phyloP scores from a whole-genome alignment of 2,888 invertebrate species.

The Monoplex corrugatus region DNA sequence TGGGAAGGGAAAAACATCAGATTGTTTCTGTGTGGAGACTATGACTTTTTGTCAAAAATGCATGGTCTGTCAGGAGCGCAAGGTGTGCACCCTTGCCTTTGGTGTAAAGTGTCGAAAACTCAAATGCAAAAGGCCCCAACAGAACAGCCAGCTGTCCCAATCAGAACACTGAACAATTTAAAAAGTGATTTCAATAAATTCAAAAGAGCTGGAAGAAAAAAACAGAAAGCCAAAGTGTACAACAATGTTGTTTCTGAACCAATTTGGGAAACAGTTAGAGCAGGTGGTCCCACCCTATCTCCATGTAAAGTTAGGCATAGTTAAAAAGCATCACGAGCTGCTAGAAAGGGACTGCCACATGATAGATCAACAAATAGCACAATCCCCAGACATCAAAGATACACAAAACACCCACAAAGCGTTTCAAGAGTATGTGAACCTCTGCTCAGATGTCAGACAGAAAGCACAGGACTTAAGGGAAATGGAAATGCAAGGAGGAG shows the following conservation, averaged over 20 bases:
- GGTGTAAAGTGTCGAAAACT: neutral
- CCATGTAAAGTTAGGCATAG: conserved; percentile 28
- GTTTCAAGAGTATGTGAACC: neutral
- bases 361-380: neutral
- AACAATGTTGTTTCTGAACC: neutral
- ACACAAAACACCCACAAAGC: too few species aligned
- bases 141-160: neutral
- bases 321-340: conserved; percentile 25
- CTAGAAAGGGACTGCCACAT: too few species aligned
- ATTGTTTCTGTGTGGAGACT: conserved; percentile 26
- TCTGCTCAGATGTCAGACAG: neutral
- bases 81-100: conserved; percentile 26
- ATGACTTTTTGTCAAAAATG: neutral
- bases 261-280: neutral
- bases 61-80: conserved; percentile 32
- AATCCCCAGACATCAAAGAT: neutral
- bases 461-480: too few species aligned
- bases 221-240: too few species aligned
- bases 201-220: neutral
- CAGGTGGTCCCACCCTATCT: conserved; percentile 14
- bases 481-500: too few species aligned
- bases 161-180: neutral
- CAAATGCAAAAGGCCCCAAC: neutral
- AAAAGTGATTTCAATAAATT: neutral
- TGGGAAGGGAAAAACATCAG: conserved; percentile 13